Evolutionary conservation across 2,797 vertebrate genomes (phyloP).

Genomic region (Holocentrus rufus): DNA sequence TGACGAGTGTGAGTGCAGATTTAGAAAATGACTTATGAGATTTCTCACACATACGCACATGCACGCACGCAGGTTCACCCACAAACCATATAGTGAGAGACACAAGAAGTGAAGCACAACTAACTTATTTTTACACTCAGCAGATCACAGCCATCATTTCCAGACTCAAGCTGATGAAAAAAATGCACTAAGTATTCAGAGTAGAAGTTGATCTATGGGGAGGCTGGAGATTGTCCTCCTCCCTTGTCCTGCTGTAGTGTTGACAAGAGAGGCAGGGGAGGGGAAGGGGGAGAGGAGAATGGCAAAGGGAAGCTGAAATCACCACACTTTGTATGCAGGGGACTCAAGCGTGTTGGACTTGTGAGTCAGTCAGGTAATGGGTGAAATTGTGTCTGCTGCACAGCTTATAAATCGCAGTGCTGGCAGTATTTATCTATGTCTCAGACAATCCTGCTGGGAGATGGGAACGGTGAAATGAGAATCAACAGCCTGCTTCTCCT

Average conservation of each 20-base stretch:
- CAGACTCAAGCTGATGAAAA: neutral
- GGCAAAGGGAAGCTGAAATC: conserved; percentile 50
- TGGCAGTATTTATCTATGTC: conserved; percentile 81
- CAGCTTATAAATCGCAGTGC: conserved; percentile 77
- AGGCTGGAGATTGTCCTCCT: neutral
- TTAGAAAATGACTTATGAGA: neutral
- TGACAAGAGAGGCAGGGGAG: conserved; percentile 36
- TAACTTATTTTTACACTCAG: conserved; percentile 14
- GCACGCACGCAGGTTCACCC: neutral
- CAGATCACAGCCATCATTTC: neutral
- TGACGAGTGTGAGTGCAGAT: too few relatives aligned
- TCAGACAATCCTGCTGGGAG: conserved; percentile 78
- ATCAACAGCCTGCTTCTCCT: conserved; percentile 76
- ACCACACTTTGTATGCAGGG: conserved; percentile 69
- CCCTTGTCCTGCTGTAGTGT: conserved; percentile 21
- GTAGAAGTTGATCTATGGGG: neutral
- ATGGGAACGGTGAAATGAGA: conserved; percentile 76
- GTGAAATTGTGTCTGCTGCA: conserved; percentile 74
- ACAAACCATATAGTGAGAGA: neutral
- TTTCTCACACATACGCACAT: neutral
- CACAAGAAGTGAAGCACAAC: conserved; percentile 1
- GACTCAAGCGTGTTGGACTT: conserved; percentile 66
- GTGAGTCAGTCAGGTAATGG: conserved; percentile 75
- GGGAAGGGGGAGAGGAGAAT: conserved; percentile 29
- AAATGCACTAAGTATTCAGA: conserved; percentile 14